A percentile compares a stretch with the other conserved stretches of the same genome.
These are phyloP conservation scores for Habroteleia sp. DNA, from an alignment of 2,888 invertebrate species.

Conservation along the genomic window DNA sequence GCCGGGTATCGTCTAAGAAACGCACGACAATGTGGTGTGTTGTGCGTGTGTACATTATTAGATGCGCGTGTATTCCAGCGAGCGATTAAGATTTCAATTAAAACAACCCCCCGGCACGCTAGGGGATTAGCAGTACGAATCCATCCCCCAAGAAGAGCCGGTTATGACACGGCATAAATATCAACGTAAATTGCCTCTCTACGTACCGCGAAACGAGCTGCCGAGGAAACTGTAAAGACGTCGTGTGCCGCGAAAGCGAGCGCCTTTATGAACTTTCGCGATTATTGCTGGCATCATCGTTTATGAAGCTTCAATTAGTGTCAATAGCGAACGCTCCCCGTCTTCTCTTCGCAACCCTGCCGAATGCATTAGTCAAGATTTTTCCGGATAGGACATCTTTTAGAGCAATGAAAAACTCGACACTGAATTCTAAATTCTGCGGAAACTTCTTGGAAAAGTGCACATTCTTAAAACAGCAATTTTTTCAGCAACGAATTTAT, in stretches of 20 bases:
- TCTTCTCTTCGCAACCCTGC: constrained; percentile 15
- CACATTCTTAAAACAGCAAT: no score
- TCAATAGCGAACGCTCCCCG: constrained; percentile 48
- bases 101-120: constrained; percentile 66
- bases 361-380: constrained; percentile 35
- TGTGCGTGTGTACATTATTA: constrained; percentile 51
- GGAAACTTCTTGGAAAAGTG: neutral
- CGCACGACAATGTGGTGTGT: constrained; percentile 20
- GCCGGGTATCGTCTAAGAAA: no score
- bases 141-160: constrained; percentile 75
- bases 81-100: constrained; percentile 65
- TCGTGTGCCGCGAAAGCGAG: constrained; percentile 56
- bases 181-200: constrained; percentile 80
- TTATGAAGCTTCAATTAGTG: constrained; percentile 66
- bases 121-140: constrained; percentile 80
- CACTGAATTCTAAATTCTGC: neutral
- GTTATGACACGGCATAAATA: constrained; percentile 81
- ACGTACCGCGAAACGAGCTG: constrained; percentile 63
- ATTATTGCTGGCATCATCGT: constrained; percentile 64
- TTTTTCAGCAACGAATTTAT: no score
- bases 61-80: constrained; percentile 49
- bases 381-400: constrained; percentile 1
- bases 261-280: constrained; percentile 65
- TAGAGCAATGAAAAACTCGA: no score
- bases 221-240: constrained; percentile 63